A percentile compares a stretch with the other conserved stretches of the same genome.
Conservation (phyloP, 2,113 vertebrate genomes). For the Neofelis nebulosa region DNA sequence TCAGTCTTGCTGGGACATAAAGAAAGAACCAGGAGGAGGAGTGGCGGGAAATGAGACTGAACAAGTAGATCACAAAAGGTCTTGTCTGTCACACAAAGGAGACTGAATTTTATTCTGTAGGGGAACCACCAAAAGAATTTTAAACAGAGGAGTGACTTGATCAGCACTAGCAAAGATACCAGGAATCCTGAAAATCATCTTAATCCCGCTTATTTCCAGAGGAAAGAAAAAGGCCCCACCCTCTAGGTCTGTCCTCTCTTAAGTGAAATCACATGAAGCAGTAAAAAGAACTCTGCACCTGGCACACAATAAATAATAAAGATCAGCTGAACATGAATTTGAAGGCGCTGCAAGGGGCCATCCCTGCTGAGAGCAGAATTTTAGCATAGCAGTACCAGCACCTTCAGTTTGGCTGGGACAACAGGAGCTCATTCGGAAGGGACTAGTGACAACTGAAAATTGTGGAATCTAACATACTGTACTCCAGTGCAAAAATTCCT, state of each 20-base stretch:
- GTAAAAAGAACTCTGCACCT: conserved; percentile 24
- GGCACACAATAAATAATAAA: conserved; percentile 54
- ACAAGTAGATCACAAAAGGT: conserved; percentile 57
- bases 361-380: conserved; percentile 30
- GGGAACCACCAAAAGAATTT: conserved; percentile 45
- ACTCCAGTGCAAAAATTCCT: conserved; percentile 12
- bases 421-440: conserved; percentile 40
- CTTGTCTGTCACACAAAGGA: conserved; percentile 47
- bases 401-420: conserved; percentile 30
- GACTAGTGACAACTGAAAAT: conserved; percentile 40
- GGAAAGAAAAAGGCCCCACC: conserved; percentile 8
- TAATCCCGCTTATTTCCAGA: conserved; percentile 37
- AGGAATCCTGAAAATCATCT: conserved; percentile 52
- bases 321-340: conserved; percentile 57
- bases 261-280: conserved; percentile 50
- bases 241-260: conserved; percentile 6
- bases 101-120: conserved; percentile 23
- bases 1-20: conserved; percentile 52
- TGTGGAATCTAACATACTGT: conserved; percentile 41
- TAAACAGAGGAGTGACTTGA: conserved; percentile 55
- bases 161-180: conserved; percentile 49
- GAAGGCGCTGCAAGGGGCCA: neutral
- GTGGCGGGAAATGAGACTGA: conserved; percentile 1
- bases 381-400: conserved; percentile 29
- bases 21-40: neutral